phyloP scores from a whole-genome alignment of 2,888 invertebrate species.

The Hypsopygia costalis region DNA sequence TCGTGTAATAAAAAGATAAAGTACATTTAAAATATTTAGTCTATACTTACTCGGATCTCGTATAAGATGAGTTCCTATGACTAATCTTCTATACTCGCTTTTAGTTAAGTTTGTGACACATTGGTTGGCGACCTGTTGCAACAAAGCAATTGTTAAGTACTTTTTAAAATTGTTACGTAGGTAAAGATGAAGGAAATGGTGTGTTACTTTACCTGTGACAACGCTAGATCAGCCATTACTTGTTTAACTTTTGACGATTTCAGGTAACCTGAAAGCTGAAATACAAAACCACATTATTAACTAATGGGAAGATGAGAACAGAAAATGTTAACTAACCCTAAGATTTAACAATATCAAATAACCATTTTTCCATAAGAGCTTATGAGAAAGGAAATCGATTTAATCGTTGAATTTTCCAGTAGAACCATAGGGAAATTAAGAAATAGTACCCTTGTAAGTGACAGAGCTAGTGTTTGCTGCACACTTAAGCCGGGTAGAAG shows the following conservation, averaged over 20 bases:
- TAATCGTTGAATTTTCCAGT: too few relatives aligned
- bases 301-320: too few relatives aligned
- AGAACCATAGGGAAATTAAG: too few relatives aligned
- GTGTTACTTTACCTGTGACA: constrained; percentile 85
- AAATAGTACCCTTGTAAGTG: constrained; percentile 86
- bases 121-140: constrained; percentile 88
- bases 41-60: constrained; percentile 92
- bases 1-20: too few relatives aligned
- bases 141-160: too few relatives aligned
- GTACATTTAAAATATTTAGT: too few relatives aligned
- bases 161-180: too few relatives aligned
- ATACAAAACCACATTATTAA: too few relatives aligned
- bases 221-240: constrained; percentile 95
- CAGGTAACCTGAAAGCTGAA: constrained; percentile 86
- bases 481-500: constrained; percentile 93
- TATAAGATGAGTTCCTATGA: constrained; percentile 95
- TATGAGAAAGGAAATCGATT: too few relatives aligned
- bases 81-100: constrained; percentile 93
- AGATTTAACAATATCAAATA: too few relatives aligned
- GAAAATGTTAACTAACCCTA: too few relatives aligned
- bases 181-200: constrained; percentile 23
- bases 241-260: constrained; percentile 93
- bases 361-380: too few relatives aligned
- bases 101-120: constrained; percentile 91
- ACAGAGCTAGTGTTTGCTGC: constrained; percentile 90